Evolutionary conservation across 30 jellyfish, hydroid and myxozoan genomes (phyloP).

Genomic region (Pseudorhiza aurosa): DNA sequence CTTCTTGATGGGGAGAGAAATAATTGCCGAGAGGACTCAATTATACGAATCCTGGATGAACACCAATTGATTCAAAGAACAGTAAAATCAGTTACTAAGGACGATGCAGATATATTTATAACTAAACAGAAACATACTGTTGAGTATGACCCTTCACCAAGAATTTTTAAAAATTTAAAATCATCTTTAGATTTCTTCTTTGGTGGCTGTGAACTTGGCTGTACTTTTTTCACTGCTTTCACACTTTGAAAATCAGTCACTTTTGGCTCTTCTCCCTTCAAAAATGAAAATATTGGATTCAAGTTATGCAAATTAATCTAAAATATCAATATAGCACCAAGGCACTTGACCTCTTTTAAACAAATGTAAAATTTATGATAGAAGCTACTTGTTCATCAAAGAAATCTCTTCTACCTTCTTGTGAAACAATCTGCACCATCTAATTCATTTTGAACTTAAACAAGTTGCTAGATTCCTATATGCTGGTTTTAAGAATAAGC

Average conservation of each 20-base stretch:
- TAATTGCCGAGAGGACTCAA: too few relatives aligned
- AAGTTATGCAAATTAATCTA: not conserved
- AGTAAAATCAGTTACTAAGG: not conserved
- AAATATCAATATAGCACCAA: not conserved
- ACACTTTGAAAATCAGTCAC: not conserved
- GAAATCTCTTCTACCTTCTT: not conserved
- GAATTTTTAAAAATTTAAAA: conserved; percentile 75
- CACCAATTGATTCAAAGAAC: too few relatives aligned
- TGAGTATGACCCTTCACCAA: conserved; percentile 99
- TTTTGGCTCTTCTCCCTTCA: conserved; percentile 17
- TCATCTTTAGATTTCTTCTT: conserved; percentile 86
- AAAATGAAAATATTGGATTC: too few relatives aligned
- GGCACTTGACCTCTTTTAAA: too few relatives aligned
- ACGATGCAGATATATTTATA: not conserved
- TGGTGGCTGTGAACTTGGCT: conserved; percentile 44
- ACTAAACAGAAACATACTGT: conserved; percentile 49
- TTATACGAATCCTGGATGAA: too few relatives aligned
- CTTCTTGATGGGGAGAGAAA: too few relatives aligned
- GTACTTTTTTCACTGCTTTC: not conserved
- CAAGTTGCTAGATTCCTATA: too few relatives aligned
- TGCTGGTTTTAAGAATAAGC: too few relatives aligned
- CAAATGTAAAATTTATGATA: too few relatives aligned
- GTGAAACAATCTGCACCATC: not conserved
- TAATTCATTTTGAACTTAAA: too few relatives aligned
- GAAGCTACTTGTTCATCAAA: not conserved